These are phyloP conservation scores for Oryzias sinensis DNA, from an alignment of 2,797 vertebrate genomes.

Conservation along the genomic window DNA sequence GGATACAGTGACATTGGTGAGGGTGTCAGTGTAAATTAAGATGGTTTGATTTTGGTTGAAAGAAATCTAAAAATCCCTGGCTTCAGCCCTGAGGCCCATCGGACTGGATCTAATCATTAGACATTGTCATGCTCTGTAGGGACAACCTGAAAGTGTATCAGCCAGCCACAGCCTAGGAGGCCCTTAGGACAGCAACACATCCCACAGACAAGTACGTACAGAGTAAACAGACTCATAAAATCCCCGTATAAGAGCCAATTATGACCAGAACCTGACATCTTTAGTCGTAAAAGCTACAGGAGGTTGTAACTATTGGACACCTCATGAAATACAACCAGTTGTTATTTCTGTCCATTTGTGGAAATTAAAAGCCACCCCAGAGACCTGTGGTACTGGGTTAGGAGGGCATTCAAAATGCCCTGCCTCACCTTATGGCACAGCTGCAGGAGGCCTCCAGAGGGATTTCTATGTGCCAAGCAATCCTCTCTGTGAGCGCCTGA, in stretches of 20 bases:
- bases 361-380: constrained; percentile 81
- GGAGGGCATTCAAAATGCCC: constrained; percentile 54
- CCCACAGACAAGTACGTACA: constrained; percentile 54
- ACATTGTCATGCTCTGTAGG: constrained; percentile 20
- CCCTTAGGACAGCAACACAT: constrained; percentile 51
- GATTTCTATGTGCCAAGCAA: constrained; percentile 82
- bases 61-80: constrained; percentile 36
- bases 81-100: constrained; percentile 43
- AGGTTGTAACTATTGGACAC: constrained; percentile 75
- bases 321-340: constrained; percentile 83
- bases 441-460: constrained; percentile 78
- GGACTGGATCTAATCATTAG: constrained; percentile 62
- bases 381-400: constrained; percentile 70
- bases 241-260: constrained; percentile 83
- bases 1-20: constrained; percentile 46
- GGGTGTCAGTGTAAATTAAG: constrained; percentile 39
- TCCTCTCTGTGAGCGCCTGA: constrained; percentile 75
- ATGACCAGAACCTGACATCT: constrained; percentile 80
- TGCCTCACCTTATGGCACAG: constrained; percentile 80
- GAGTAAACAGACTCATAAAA: constrained; percentile 84
- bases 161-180: constrained; percentile 24
- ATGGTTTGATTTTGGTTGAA: constrained; percentile 51
- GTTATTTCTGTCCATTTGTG: constrained; percentile 83
- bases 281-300: constrained; percentile 79
- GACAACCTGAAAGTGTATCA: constrained; percentile 50